Evolutionary conservation across 30 jellyfish, hydroid and myxozoan species (phyloP).

Genomic region (Aurelia aurita complex sp. Pacific): DNA sequence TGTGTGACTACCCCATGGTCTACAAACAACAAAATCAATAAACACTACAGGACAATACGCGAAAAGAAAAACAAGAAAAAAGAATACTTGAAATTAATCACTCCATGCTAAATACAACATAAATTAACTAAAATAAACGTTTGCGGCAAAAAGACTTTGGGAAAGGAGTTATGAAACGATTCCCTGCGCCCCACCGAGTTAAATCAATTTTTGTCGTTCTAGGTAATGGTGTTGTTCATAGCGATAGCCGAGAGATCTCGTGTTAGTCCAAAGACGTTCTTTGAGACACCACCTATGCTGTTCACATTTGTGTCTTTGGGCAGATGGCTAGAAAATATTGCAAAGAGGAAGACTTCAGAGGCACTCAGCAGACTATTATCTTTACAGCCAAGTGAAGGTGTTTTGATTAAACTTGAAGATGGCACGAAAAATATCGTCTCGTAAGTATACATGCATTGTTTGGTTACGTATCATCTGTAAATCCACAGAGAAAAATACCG

Average conservation of each 20-base stretch:
- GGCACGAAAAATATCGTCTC: conserved; percentile 25
- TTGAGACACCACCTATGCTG: conserved; percentile 99
- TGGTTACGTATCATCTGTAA: not conserved
- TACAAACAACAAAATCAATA: too few relatives aligned
- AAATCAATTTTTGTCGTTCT: not conserved
- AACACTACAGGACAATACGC: too few relatives aligned
- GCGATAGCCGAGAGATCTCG: conserved; percentile 69
- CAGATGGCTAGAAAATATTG: conserved; percentile 90
- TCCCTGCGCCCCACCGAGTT: too few relatives aligned
- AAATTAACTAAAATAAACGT: too few relatives aligned
- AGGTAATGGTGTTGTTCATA: conserved; percentile 78
- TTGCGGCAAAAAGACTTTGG: too few relatives aligned
- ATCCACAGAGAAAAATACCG: not conserved
- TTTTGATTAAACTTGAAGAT: conserved; percentile 66
- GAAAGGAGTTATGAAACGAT: too few relatives aligned
- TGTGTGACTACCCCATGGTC: too few relatives aligned
- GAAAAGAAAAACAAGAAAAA: too few relatives aligned
- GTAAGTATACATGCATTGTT: conserved; percentile 17
- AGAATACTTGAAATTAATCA: too few relatives aligned
- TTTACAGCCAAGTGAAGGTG: conserved; percentile 93
- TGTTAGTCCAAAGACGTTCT: conserved; percentile 90
- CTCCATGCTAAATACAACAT: too few relatives aligned
- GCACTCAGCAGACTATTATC: conserved; percentile 82
- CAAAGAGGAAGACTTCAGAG: conserved; percentile 93
- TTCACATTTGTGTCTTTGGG: conserved; percentile 91